A percentile compares a stretch with the other conserved stretches of the same genome.
Evolutionary conservation across 2,797 vertebrate species (phyloP).

Genomic region (Sciurus carolinensis): DNA sequence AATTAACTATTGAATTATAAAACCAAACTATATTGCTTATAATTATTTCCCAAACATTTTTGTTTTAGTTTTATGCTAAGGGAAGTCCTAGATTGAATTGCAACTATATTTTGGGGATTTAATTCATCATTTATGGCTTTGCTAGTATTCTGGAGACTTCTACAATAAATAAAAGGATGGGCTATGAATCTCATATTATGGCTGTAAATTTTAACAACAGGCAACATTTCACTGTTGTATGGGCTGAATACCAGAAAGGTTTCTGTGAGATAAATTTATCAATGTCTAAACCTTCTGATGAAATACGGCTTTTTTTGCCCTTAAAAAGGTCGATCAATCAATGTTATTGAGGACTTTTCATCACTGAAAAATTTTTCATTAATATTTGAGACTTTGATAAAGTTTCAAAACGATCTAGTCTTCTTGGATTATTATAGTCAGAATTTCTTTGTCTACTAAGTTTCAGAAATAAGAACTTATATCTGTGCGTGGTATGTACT

Average conservation of each 20-base stretch:
- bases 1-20: conserved; percentile 32
- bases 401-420: conserved; percentile 77
- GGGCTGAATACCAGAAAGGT: conserved; percentile 68
- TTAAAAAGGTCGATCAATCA: conserved; percentile 88
- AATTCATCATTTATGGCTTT: conserved; percentile 86
- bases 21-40: conserved; percentile 26
- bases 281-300: conserved; percentile 81
- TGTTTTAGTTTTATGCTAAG: conserved; percentile 24
- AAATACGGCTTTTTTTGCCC: conserved; percentile 88
- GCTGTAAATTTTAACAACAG: conserved; percentile 87
- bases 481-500: background rate
- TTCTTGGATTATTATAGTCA: background rate
- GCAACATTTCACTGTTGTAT: conserved; percentile 81
- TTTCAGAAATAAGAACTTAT: conserved; percentile 18
- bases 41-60: conserved; percentile 44
- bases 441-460: background rate
- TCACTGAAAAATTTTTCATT: conserved; percentile 84
- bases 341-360: conserved; percentile 86
- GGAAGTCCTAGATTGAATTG: conserved; percentile 58
- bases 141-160: conserved; percentile 81
- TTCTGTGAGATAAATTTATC: conserved; percentile 86
- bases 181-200: conserved; percentile 84
- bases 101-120: conserved; percentile 78
- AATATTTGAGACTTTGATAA: conserved; percentile 81
- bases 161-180: conserved; percentile 85